Conservation (phyloP, 2,797 vertebrate species). For the Sus cebifrons region DNA sequence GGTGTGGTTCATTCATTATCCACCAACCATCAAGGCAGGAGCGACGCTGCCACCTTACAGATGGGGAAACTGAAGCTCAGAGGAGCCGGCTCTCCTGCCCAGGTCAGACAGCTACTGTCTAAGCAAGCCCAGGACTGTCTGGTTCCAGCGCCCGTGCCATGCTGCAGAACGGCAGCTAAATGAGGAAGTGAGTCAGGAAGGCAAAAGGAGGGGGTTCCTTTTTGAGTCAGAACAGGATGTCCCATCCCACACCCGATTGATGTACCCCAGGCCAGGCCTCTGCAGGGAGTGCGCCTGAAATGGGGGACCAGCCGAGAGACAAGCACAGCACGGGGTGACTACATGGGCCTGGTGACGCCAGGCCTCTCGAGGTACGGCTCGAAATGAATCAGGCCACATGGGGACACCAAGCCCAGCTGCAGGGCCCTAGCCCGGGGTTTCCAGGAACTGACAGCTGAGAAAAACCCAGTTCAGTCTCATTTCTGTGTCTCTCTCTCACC, state of each 20-base stretch:
- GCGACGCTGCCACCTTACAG: fast-evolving
- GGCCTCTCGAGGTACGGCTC: background rate
- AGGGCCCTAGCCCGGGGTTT: background rate
- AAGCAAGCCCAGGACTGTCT: background rate
- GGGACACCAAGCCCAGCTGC: fast-evolving
- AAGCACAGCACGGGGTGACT: fast-evolving
- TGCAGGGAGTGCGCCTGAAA: fast-evolving
- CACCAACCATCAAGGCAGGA: background rate
- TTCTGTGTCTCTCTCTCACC: background rate
- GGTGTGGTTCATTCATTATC: fast-evolving
- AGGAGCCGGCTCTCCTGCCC: background rate
- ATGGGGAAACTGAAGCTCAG: conserved; percentile 46
- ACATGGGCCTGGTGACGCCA: fast-evolving
- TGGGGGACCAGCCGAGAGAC: fast-evolving
- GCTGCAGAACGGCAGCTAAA: background rate
- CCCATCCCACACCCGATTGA: background rate
- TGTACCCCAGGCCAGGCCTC: background rate
- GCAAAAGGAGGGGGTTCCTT: background rate
- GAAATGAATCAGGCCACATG: background rate
- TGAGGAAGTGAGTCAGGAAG: conserved; percentile 76
- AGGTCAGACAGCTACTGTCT: background rate
- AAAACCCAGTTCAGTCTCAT: background rate
- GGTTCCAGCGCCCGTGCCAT: fast-evolving
- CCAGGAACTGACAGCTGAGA: background rate
- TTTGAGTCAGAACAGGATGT: conserved; percentile 70